Conservation (phyloP, 2,797 vertebrate species). For the Rousettus madagascariensis region DNA sequence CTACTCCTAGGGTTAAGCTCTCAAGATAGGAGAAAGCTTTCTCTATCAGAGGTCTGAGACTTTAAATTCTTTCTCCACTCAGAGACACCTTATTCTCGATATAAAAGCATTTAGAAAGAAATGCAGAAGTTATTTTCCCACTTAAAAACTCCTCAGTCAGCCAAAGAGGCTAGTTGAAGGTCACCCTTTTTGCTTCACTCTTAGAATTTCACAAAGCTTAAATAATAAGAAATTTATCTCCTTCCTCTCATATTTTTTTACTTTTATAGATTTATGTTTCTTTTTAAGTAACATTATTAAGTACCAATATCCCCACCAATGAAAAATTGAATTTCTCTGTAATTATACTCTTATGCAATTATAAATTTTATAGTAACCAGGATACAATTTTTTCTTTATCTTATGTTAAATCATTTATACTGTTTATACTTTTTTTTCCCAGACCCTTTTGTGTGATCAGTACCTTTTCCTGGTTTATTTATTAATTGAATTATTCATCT, state of each 20-base stretch:
- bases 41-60: conserved; percentile 61
- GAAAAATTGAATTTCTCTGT: neutral
- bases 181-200: conserved; percentile 42
- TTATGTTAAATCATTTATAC: conserved; percentile 15
- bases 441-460: neutral
- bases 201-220: conserved; percentile 50
- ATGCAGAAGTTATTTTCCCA: conserved; percentile 62
- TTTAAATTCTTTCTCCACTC: conserved; percentile 62
- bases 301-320: neutral
- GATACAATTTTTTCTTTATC: neutral
- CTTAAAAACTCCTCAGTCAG: conserved; percentile 50
- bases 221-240: conserved; percentile 29
- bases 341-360: conserved; percentile 12
- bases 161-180: conserved; percentile 34
- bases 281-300: conserved; percentile 35
- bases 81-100: conserved; percentile 42
- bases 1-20: conserved; percentile 68
- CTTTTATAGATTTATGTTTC: conserved; percentile 15
- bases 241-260: neutral
- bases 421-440: neutral
- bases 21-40: conserved; percentile 67
- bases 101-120: conserved; percentile 60
- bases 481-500: neutral
- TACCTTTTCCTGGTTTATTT: neutral
- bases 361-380: neutral